Evolutionary conservation across 2,888 invertebrate species (phyloP), one percentile per base, ranked within the genome.

Genomic region (Tenthredo notha): DNA sequence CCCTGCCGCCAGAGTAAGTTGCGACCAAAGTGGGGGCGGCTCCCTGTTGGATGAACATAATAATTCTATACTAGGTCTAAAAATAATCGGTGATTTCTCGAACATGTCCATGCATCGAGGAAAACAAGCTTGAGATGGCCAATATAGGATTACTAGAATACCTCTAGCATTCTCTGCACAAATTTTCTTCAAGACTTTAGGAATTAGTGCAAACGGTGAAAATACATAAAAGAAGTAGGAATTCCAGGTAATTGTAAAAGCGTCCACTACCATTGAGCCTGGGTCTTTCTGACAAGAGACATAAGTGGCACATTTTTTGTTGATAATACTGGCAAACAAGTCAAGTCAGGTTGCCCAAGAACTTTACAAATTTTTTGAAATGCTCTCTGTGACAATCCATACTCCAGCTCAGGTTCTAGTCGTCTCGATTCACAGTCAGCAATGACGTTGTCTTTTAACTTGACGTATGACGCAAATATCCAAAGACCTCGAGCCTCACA

Each of bases 51-150:
- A 85, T 40, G 87, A 90, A 21, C 85, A 67, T n/a, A 90, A 84
- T 21, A 90, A 85, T 40, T 88, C 85, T 67, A 21, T 72, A 43
- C 82, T 18, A 15, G 90, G 90, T 50, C 85, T 10, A 50, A 92
- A 89, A 74, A 85, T 37, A 18, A 90, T 82, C n/a, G 86, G 85
- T 58, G 86, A 61, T 80, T 65, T 2, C 0, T 50, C 33, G 43
- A 85, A 67, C 15, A 88, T 77, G 21, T 83, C 78, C 7, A 40
- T 29, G 75, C 89, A 91, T 4, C 90, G 18, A 0, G 91, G 91
- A 74, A 86, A 91, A 91, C 90, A 91, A 0, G 89, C 87, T 82
- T 90, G 90, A 15, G 88, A 85, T 54, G 88, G 88, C 90, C 88
- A 91, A 10, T 74, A 67, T 18, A 89, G 91, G 1, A 90, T 90